These are phyloP conservation scores for Lophius americanus DNA, from an alignment of 2,797 vertebrate genomes.

Conservation along the genomic window DNA sequence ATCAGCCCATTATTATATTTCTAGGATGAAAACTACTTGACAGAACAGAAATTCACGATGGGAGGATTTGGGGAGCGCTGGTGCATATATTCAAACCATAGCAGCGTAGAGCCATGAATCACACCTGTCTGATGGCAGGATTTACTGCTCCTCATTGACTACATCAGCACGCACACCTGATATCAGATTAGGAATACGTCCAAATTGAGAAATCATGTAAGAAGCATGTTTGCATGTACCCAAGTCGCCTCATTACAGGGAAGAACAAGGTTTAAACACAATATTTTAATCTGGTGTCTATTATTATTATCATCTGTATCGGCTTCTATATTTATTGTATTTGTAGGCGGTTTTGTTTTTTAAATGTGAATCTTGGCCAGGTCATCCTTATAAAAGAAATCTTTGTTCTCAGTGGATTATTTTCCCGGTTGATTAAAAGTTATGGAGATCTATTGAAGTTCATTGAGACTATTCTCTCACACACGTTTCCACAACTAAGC, in stretches of 20 bases:
- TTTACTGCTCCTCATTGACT: constrained; percentile 7
- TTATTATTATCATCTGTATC: no score
- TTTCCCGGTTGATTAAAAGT: no score
- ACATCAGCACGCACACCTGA: constrained; percentile 20
- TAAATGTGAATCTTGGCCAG: no score
- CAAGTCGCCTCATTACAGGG: not conserved
- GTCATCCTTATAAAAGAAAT: no score
- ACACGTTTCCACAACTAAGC: no score
- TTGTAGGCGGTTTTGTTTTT: no score
- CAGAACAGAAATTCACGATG: constrained; percentile 33
- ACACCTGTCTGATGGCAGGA: constrained; percentile 26
- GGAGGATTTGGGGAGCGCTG: constrained; percentile 24
- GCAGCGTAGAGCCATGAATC: constrained; percentile 24
- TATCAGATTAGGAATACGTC: constrained; percentile 17
- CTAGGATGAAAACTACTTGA: constrained; percentile 36
- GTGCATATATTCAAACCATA: constrained; percentile 27
- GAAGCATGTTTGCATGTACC: not conserved
- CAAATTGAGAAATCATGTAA: not conserved
- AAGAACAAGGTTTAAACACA: not conserved
- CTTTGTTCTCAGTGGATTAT: no score
- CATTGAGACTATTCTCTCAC: no score
- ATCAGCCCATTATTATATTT: constrained; percentile 42
- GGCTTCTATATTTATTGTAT: no score
- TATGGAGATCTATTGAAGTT: no score
- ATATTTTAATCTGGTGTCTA: no score